Base-by-base conservation (phyloP, 2,113 vertebrate species). In the Proterorhinus semilunaris region DNA sequence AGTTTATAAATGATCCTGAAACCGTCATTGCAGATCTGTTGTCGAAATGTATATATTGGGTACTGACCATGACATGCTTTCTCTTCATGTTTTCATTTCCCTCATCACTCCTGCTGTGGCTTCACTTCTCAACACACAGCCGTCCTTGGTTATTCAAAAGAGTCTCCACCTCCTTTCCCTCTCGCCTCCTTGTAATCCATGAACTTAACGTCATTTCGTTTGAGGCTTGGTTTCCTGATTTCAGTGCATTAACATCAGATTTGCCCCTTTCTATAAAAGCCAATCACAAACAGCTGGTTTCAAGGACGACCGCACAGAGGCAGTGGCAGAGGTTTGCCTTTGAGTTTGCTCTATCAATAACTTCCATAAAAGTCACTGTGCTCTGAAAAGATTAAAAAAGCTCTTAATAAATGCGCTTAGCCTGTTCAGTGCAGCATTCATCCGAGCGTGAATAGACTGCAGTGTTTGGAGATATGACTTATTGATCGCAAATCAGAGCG, bases 391-490 rank as follows among this genome's bases (percentile, higher is more conserved):
- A 61, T 61, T 61, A 44, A 61, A 61, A 21, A 44, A 7, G 58
- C 58, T 61, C 42, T 61, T 61, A 44, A 61, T 61, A 44, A 61
- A 61, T 42, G 42, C 2, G 58, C 58, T n/a, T n/a, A 61, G 42
- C 58, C 42, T 15, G 42, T 44, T 61, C 58, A 44, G 42, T 15
- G 15, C 58, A 4, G 58, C 8, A 43, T 61, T 61, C 58, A 61
- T 15, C 42, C 13, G 42, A 13, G 7, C 13, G 43, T 61, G 58
- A 61, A 44, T 61, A 15, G 13, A 15, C 42, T 15, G 58, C 15
- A 44, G 36, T 61, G 58, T 61, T 61, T 61, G 36, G 42, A 61
- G 58, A 61, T 61, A 61, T 61, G 58, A 61, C 58, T 45, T 61
- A 61, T 61, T 61, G 58, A 61, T 61, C 13, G 43, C 58, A 61